Percentiles rank a stretch among this genome's conserved stretches.
phyloP scores from a whole-genome alignment of 2,888 invertebrate genomes.

The Empis stercorea region DNA sequence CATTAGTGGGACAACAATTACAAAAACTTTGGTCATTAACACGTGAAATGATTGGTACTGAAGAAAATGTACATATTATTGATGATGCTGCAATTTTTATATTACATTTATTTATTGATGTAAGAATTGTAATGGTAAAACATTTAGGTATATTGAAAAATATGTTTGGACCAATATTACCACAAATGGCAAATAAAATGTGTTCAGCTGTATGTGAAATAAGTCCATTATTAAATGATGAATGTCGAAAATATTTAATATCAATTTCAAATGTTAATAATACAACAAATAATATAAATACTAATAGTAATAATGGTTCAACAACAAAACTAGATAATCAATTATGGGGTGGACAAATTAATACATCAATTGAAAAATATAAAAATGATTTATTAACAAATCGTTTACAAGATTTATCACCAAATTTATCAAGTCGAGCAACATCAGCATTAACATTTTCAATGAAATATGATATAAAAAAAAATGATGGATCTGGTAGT shows the following conservation, averaged over 20 bases:
- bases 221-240: constrained; percentile 37
- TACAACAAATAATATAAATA: constrained; percentile 22
- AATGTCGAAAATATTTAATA: constrained; percentile 38
- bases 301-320: constrained; percentile 10
- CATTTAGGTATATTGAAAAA: constrained; percentile 44
- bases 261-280: constrained; percentile 20
- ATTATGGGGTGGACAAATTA: constrained; percentile 12
- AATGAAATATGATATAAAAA: constrained; percentile 19
- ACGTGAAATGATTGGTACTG: constrained; percentile 39
- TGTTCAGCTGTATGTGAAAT: constrained; percentile 44
- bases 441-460: constrained; percentile 22
- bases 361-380: constrained; percentile 6
- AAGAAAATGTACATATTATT: constrained; percentile 43
- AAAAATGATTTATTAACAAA: neutral
- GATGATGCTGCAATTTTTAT: constrained; percentile 50
- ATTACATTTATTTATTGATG: constrained; percentile 46
- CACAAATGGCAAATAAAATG: constrained; percentile 42
- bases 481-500: constrained; percentile 11
- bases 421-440: constrained; percentile 14
- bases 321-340: constrained; percentile 22
- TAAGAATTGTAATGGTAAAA: constrained; percentile 43
- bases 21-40: constrained; percentile 32
- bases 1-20: constrained; percentile 18
- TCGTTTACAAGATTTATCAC: constrained; percentile 12
- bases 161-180: constrained; percentile 46